Evolutionary conservation across 1,140 invertebrate species (phyloP).

Genomic region (Drosophila tsacasi): DNA sequence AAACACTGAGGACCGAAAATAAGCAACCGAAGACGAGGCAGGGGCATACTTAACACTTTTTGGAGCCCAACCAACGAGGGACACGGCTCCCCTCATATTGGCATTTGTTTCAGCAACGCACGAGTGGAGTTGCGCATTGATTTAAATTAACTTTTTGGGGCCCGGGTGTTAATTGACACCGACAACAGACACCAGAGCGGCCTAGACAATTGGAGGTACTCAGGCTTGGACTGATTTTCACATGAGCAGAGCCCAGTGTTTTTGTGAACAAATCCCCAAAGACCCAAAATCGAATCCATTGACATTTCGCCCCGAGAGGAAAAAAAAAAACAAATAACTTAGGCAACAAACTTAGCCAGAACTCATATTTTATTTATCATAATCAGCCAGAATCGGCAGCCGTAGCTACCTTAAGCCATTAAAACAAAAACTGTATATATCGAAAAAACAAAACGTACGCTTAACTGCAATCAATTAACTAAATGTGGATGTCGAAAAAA

Average conservation of each 20-base stretch:
- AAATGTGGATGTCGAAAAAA: conserved; percentile 52
- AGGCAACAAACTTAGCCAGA: conserved; percentile 70
- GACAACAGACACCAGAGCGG: conserved; percentile 43
- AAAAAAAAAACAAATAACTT: conserved; percentile 60
- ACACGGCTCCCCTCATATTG: conserved; percentile 49
- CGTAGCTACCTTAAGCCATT: conserved; percentile 49
- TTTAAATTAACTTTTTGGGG: conserved; percentile 72
- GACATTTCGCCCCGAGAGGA: conserved; percentile 54
- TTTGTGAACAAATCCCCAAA: background rate
- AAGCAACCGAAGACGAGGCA: conserved; percentile 47
- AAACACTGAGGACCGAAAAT: conserved; percentile 58
- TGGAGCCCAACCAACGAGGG: conserved; percentile 79
- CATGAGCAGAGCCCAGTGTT: conserved; percentile 37
- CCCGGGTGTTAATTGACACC: conserved; percentile 64
- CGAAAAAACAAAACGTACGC: conserved; percentile 34
- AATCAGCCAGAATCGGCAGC: conserved; percentile 26
- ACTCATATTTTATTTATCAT: conserved; percentile 80
- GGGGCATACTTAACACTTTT: conserved; percentile 80
- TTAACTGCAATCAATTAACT: conserved; percentile 71
- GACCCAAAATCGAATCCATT: conserved; percentile 59
- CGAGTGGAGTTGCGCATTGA: conserved; percentile 78
- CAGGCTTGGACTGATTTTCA: conserved; percentile 68
- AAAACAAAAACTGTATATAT: conserved; percentile 38
- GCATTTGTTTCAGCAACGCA: conserved; percentile 81
- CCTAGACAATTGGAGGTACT: conserved; percentile 56